Base-by-base conservation (phyloP, 2,113 vertebrate species). In the Cervus canadensis region DNA sequence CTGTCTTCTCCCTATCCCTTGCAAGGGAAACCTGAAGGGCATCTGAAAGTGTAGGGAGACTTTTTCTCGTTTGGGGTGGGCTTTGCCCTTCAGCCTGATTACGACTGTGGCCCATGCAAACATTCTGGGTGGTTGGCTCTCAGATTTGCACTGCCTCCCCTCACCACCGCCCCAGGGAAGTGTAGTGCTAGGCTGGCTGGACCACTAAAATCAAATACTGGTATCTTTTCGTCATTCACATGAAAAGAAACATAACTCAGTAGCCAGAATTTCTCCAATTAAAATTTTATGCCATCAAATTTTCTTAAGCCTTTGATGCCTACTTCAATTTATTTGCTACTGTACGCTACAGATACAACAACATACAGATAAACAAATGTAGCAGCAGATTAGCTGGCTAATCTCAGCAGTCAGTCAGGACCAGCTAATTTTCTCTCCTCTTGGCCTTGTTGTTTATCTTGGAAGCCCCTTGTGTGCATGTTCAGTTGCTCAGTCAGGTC, bases 71-170 rank as follows among this genome's bases (percentile, higher is more conserved):
- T 33, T 40, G 50, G 10, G 17, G 48, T 15, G 11, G 56, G 11
- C 14, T 89, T 54, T 1, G 2, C n/a, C 57, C 33, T 33, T 71
- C 40, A 54, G 25, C 23, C 19, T 6, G 9, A 6, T 81, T 15
- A 4, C 26, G 15, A 8, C 30, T n/a, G 40, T 7, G 45, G 15
- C 85, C 33, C 19, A 15, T n/a, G 74, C n/a, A 28, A 54, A 43
- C 12, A 8, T 30, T 5, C 5, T 1, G 11, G 23, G 25, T 28
- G 40, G 30, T 16, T 78, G 28, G 54, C 43, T 92, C 84, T 78
- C 59, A n/a, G 19, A 67, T 78, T 71, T 67, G n/a, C 26, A 36
- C n/a, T 9, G 0, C 33, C 17, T 17, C 3, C 19, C 0, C 0
- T 11, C 17, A 71, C n/a, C n/a, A 5, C 64, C 5, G 19, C 17